Percentiles rank a stretch among this genome's conserved stretches.
These are phyloP conservation scores for Sinopyrophorus schimmeli DNA, from an alignment of 2,888 invertebrate species.

Conservation along the genomic window DNA sequence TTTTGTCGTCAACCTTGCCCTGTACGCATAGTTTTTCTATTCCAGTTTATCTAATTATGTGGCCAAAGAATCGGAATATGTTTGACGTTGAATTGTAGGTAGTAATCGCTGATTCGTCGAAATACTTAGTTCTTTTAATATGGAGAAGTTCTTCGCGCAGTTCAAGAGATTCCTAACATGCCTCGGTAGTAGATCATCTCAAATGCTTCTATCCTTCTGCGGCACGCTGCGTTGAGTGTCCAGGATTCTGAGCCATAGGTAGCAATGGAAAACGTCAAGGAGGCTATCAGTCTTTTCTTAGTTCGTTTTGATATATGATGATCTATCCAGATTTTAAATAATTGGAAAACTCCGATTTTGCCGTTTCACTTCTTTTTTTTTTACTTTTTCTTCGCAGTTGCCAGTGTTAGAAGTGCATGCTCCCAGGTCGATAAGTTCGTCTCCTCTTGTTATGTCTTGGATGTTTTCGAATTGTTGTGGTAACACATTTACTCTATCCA, in stretches of 20 bases:
- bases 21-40: constrained; percentile 4
- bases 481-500: neutral
- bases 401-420: neutral
- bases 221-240: constrained; percentile 4
- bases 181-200: constrained; percentile 4
- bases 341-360: neutral
- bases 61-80: neutral
- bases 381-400: neutral
- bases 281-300: neutral
- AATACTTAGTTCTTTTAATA: neutral
- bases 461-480: constrained; percentile 1
- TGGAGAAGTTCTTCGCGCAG: constrained; percentile 1
- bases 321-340: constrained; percentile 4
- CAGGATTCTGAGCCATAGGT: constrained; percentile 4
- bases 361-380: neutral
- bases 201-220: constrained; percentile 7
- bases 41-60: neutral
- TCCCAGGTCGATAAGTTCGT: neutral
- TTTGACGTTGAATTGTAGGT: constrained; percentile 10
- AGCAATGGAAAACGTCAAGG: neutral
- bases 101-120: constrained; percentile 1
- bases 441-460: too few species aligned
- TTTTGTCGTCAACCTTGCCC: constrained; percentile 4
- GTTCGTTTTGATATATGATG: neutral
- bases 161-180: constrained; percentile 2